These are phyloP conservation scores for Plusia festucae DNA, from an alignment of 2,888 invertebrate species.

Conservation along the genomic window DNA sequence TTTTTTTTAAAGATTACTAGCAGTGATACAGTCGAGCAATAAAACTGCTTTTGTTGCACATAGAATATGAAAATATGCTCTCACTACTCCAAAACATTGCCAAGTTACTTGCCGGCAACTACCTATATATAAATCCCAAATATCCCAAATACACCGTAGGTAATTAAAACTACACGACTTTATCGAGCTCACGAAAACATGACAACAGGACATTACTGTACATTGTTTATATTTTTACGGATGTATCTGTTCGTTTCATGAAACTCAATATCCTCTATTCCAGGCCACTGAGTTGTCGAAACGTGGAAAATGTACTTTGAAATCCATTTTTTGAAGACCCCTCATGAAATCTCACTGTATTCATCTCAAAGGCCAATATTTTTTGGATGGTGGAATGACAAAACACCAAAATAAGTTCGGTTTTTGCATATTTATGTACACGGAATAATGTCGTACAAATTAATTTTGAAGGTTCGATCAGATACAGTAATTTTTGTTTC, in stretches of 20 bases:
- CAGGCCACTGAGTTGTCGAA: constrained; percentile 62
- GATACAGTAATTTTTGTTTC: neutral
- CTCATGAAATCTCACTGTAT: neutral
- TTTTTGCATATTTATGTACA: neutral
- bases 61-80: no score
- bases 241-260: constrained; percentile 27
- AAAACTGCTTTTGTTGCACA: no score
- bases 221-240: constrained; percentile 9
- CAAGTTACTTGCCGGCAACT: no score
- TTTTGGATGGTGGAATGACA: constrained; percentile 29
- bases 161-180: no score
- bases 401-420: constrained; percentile 7
- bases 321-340: constrained; percentile 38
- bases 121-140: no score
- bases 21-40: no score
- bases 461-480: neutral
- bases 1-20: no score
- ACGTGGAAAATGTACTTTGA: constrained; percentile 44
- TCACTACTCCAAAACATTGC: no score
- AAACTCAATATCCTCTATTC: constrained; percentile 49
- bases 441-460: neutral
- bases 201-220: constrained; percentile 3
- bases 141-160: no score
- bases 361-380: constrained; percentile 25
- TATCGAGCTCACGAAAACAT: neutral